Conservation (phyloP, 2,113 vertebrate genomes). For the Macaca fascicularis region T2T-MFA8v1.1 NC_088394.1:65008501-65009000, state of each 20-base stretch:
- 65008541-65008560: neutral
- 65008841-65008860: neutral
- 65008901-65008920: neutral
- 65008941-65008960: neutral
- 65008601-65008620: neutral
- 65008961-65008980: neutral
- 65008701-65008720: neutral
- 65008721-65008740: neutral
- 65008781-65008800: neutral
- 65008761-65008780: neutral
- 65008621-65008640: neutral
- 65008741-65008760: neutral
- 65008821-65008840: neutral
- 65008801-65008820: neutral
- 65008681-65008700: neutral
- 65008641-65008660: neutral
- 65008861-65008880: neutral
- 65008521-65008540: neutral
- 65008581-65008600: neutral
- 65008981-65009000: neutral
- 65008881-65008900: neutral
- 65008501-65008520: neutral
- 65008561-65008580: neutral
- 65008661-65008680: neutral
- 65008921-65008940: neutral